Conservation (phyloP, 2,797 vertebrate species). For the Harpagifer antarcticus region DNA sequence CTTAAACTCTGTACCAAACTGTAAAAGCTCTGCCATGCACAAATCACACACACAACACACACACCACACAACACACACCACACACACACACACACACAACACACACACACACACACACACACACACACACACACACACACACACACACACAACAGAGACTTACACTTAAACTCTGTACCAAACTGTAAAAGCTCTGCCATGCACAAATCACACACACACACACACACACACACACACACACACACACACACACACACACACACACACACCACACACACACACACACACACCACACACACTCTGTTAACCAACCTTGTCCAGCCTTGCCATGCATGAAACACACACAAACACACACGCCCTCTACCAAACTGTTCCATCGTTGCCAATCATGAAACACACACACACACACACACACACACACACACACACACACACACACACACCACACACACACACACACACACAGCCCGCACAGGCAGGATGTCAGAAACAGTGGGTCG, state of each 20-base stretch:
- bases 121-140: constrained; percentile 11
- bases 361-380: constrained; percentile 30
- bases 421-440: constrained; percentile 41
- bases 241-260: no score
- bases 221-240: no score
- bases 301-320: no score
- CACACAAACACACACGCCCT: constrained; percentile 20
- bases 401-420: constrained; percentile 27
- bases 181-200: no score
- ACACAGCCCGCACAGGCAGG: constrained; percentile 45
- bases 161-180: no score
- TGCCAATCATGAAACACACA: constrained; percentile 25
- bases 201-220: background rate
- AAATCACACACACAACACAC: background rate
- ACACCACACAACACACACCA: constrained; percentile 22
- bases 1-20: no score
- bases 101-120: constrained; percentile 22
- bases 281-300: no score
- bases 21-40: no score
- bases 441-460: constrained; percentile 22
- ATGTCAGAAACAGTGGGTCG: constrained; percentile 59
- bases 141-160: no score
- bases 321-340: constrained; percentile 18
- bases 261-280: no score
- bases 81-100: constrained; percentile 8